Evolutionary conservation across 2,797 vertebrate species (phyloP), one percentile per base, ranked within the genome.

Genomic region (Hybognathus amarus): DNA sequence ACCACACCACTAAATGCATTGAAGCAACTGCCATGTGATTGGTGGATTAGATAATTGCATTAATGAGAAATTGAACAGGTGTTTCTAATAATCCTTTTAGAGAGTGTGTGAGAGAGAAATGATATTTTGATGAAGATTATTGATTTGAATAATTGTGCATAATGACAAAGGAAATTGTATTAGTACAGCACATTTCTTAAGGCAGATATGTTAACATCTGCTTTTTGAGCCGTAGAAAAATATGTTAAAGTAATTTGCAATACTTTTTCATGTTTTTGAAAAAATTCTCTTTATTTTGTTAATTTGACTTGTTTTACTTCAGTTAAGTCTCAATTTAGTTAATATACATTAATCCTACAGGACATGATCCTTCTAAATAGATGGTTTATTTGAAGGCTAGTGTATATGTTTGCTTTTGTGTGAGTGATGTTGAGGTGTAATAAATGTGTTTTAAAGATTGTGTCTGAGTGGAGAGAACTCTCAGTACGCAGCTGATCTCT

Each of bases 401-500:
- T 30, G 20, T 18, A 59, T 20, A 2, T 33, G n/a, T 69, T 11
- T 67, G 27, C 33, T 45, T 6, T 10, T 66, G 27, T 54, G 52
- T 59, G 24, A 64, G 17, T 78, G 11, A 77, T 77, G 15, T 5
- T 18, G 20, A 8, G 67, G 45, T 76, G 15, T 80, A 6, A 42
- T 42, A 68, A 12, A 77, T 63, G n/a, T 81, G 13, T 68, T 11
- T 13, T 89, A 99, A n/a, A n/a, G 98, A 85, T 97, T 20, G 89
- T 92, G 83, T 90, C 91, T n/a, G n/a, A 18, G 71, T 96, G 66
- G 93, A 95, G 87, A 93, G 93, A 3, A 85, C 82, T 9, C 87
- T 98, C 78, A 91, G 90, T 89, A 92, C 96, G 4, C 91, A 86
- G 2, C 30, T 98, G 68, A 84, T 98, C 79, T 92, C 95, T 0